Evolutionary conservation across 2,888 invertebrate species (phyloP).

Genomic region (Drosophila fungiperda): DNA sequence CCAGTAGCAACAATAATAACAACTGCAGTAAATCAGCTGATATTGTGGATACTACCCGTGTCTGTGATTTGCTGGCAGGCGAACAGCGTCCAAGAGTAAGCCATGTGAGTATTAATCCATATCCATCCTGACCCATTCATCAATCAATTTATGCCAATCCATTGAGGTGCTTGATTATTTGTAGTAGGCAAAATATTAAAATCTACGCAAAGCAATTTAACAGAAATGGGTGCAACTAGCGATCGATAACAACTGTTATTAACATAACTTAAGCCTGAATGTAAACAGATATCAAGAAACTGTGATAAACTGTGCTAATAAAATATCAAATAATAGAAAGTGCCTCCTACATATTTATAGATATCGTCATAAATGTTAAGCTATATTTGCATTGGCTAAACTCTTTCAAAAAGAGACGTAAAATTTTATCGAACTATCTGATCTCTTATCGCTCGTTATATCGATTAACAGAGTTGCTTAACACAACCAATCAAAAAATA

Average conservation of each 20-base stretch:
- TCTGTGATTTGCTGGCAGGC: neutral
- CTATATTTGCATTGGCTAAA: neutral
- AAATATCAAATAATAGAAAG: neutral
- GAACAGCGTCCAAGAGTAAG: constrained; percentile 26
- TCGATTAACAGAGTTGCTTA: neutral
- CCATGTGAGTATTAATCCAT: constrained; percentile 21
- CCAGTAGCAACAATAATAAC: neutral
- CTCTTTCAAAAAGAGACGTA: neutral
- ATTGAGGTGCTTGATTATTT: neutral
- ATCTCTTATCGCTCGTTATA: neutral
- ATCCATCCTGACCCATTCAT: neutral
- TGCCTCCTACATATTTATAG: neutral
- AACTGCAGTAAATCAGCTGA: constrained; percentile 45
- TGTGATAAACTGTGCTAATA: neutral
- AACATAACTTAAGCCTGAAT: neutral
- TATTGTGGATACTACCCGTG: constrained; percentile 58
- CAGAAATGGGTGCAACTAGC: neutral
- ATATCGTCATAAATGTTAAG: neutral
- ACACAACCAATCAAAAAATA: neutral
- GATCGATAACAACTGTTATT: neutral
- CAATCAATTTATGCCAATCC: neutral
- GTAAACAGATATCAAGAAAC: too few species aligned
- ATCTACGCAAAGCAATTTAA: neutral
- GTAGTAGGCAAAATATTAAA: neutral
- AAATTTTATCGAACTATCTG: neutral